Evolutionary conservation across 2,888 invertebrate species (phyloP).

Genomic region (Neoaliturus tenellus): DNA sequence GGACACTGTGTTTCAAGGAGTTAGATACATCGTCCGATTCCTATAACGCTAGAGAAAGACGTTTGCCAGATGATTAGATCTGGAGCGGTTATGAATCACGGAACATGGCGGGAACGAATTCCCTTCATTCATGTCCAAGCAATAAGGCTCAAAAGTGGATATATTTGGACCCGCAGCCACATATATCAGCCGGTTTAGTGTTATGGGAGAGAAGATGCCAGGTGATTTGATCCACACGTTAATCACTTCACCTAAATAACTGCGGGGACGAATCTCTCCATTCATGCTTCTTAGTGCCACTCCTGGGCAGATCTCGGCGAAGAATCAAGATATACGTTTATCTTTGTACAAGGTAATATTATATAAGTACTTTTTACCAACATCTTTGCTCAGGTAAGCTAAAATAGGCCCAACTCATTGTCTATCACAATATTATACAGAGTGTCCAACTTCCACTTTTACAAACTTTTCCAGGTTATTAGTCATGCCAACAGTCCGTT

Average conservation of each 20-base stretch:
- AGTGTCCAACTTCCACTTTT: too few species aligned
- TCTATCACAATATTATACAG: too few species aligned
- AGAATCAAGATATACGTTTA: too few species aligned
- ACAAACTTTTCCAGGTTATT: too few species aligned
- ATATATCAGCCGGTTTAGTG: not conserved
- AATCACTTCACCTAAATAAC: slow-evolving; percentile 18
- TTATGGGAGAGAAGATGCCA: slow-evolving; percentile 17
- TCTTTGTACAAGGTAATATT: too few species aligned
- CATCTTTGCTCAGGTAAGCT: too few species aligned
- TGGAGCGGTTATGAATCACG: not conserved
- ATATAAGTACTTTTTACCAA: too few species aligned
- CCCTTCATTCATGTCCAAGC: not conserved
- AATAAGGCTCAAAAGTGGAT: not conserved
- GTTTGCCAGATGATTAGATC: not conserved
- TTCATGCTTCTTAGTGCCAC: not conserved
- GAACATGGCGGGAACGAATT: not conserved
- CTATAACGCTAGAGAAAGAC: not conserved
- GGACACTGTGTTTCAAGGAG: not conserved
- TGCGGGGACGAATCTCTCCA: not conserved
- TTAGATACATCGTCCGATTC: not conserved
- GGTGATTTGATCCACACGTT: slow-evolving; percentile 19
- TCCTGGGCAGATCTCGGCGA: too few species aligned
- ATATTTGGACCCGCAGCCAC: not conserved
- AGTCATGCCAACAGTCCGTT: too few species aligned
- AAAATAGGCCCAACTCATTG: too few species aligned